These are phyloP conservation scores for fruit fly (Drosophila melanogaster) DNA, from an alignment of 1,140 invertebrate species.

Conservation along the genomic window Release_6_plus_ISO1_MT NT_033777.3:30422001-30422500, in stretches of 20 bases:
- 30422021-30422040: constrained; percentile 5
- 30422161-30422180: not conserved
- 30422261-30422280: not conserved
- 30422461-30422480: constrained; percentile 3
- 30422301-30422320: not conserved
- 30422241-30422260: constrained; percentile 2
- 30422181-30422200: not conserved
- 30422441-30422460: not conserved
- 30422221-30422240: not conserved
- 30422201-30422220: constrained; percentile 1
- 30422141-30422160: not conserved
- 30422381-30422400: not conserved
- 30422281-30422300: not conserved
- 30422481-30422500: constrained; percentile 4
- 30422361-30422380: not conserved
- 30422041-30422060: not conserved
- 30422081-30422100: not conserved
- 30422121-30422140: not conserved
- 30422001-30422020: not conserved
- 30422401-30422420: not conserved
- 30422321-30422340: not conserved
- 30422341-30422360: not conserved
- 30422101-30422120: not conserved
- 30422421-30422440: constrained; percentile 1
- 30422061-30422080: not conserved